Evolutionary conservation across 1,140 invertebrate genomes (phyloP), one percentile per base, ranked within the genome.

Genomic region (Leguminivora glycinivorella): DNA sequence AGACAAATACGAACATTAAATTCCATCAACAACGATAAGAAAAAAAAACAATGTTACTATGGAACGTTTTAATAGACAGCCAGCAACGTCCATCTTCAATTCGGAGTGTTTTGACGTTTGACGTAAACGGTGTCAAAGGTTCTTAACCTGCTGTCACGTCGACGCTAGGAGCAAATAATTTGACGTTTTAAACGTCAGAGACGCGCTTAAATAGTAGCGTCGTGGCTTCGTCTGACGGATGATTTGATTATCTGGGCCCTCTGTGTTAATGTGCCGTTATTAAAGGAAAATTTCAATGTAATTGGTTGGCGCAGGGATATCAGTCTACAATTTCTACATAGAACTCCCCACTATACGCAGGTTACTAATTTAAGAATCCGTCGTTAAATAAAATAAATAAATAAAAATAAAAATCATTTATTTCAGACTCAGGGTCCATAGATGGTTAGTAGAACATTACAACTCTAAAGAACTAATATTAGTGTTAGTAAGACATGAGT

Each of bases 61-160:
- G 58, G 58, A 29, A 34, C 58, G 58, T 63, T 63, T 63, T 63
- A 63, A 63, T 63, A 63, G 58, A 63, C 58, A 63, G 58, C 58
- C 58, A 31, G 58, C 58, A 31, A 31, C 58, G 58, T 63, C 58
- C 58, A 63, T 63, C 58, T 29, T 31, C 9, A 29, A 63, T 31
- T 52, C 58, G 25, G 58, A 63, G 58, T 63, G 58, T 63, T 63
- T 63, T 63, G 58, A 63, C 58, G 58, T 63, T 63, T 63, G 58
- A 63, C 58, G 58, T 63, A 63, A 63, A 29, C 58, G 58, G 58
- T 63, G 58, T 63, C 58, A 63, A 63, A 63, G 58, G 58, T 63
- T 34, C 26, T 63, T 63, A 29, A 63, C 58, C 58, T 17, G 25
- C 10, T 63, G 58, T 63, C 58, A 63, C n/a, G 58, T 63, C 24